Evolutionary conservation across 2,797 vertebrate species (phyloP), one percentile per base, ranked within the genome.

Genomic region (Tenualosa ilisha): DNA sequence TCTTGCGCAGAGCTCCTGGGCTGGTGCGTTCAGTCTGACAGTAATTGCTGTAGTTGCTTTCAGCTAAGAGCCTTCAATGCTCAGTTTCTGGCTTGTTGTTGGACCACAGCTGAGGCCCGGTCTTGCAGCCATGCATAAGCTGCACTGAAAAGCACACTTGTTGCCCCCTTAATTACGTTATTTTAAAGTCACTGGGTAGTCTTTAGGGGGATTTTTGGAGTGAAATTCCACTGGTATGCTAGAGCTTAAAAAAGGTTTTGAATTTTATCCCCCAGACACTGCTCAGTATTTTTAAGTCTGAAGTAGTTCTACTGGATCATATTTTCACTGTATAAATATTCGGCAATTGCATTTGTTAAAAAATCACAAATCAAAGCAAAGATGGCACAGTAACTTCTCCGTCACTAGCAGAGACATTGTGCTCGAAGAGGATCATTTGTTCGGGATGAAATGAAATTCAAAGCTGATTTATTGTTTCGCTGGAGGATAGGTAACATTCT

Each of bases 61-160:
- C 81, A 75, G 83, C 82, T 63, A 51, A 82, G 68, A 89, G 82
- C 86, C 88, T 90, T 86, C 86, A 89, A 79, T 83, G 84, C 84
- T 88, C 40, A 61, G 40, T 83, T 82, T 24, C 72, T 84, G 84
- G 59, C 68, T 85, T 83, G 24, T 37, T 50, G 40, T 24, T 11
- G 72, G 61, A 82, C 81, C 83, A 81, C 83, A 59, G 84, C 84
- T 81, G 68, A 87, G 72, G 65, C 68, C 31, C 26, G 63, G 65
- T 85, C 79, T 83, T 82, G 68, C 83, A 84, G 17, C 24, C 49
- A 53, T 59, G 24, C 65, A 86, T 81, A 81, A 68, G 83, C 85
- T 84, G 72, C 26, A 82, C 72, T 84, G 63, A 85, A 82, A 83
- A 82, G 83, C 59, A 59, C 83, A 51, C 68, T 86, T 84, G 85